Conservation (phyloP, 1,140 invertebrate species). For the Oncopeltus fasciatus region DNA sequence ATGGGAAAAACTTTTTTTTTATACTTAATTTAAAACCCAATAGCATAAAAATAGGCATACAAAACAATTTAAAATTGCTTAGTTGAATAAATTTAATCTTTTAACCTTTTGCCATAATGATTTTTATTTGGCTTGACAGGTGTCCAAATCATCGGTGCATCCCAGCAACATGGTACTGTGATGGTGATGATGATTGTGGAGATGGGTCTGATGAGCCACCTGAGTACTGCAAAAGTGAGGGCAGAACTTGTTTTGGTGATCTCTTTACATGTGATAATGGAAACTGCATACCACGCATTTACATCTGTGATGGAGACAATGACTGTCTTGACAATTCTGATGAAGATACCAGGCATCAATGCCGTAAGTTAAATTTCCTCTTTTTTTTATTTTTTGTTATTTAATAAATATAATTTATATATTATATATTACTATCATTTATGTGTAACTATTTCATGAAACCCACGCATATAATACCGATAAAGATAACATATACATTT, state of each 20-base stretch:
- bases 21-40: too few species aligned
- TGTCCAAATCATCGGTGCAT: slow-evolving; percentile 77
- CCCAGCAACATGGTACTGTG: slow-evolving; percentile 84
- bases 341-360: slow-evolving; percentile 80
- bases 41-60: too few species aligned
- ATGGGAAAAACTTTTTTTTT: too few species aligned
- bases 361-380: slow-evolving; percentile 64
- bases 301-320: slow-evolving; percentile 93
- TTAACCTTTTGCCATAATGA: background rate
- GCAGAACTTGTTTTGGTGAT: slow-evolving; percentile 88
- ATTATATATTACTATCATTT: too few species aligned
- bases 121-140: slow-evolving; percentile 26
- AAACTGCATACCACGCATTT: slow-evolving; percentile 88
- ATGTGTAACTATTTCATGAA: too few species aligned
- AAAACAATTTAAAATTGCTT: too few species aligned
- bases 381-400: too few species aligned
- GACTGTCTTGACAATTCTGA: slow-evolving; percentile 89
- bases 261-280: slow-evolving; percentile 92
- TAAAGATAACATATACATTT: too few species aligned
- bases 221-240: slow-evolving; percentile 82
- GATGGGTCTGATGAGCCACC: slow-evolving; percentile 80
- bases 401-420: too few species aligned
- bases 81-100: too few species aligned
- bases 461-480: too few species aligned
- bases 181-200: slow-evolving; percentile 79